phyloP scores from a whole-genome alignment of 2,888 invertebrate genomes.

The Megamerina dolium region DNA sequence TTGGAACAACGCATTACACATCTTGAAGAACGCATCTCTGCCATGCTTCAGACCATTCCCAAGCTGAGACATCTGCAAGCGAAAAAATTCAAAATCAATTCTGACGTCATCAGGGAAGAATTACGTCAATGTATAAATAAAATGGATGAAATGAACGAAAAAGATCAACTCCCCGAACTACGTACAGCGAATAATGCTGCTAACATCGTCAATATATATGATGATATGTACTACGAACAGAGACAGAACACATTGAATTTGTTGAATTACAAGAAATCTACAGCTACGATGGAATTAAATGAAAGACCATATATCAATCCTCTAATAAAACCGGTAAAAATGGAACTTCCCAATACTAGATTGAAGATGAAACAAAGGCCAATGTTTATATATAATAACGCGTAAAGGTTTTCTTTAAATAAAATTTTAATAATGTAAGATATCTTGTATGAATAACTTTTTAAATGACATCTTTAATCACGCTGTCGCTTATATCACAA shows the following conservation, averaged over 20 bases:
- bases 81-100: constrained; percentile 20
- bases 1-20: constrained; percentile 19
- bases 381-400: constrained; percentile 16
- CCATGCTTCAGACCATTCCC: constrained; percentile 17
- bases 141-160: constrained; percentile 7
- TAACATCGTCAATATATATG: constrained; percentile 19
- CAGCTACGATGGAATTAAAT: constrained; percentile 23
- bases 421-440: neutral
- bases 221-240: constrained; percentile 23
- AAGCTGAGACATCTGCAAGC: constrained; percentile 16
- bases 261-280: constrained; percentile 27
- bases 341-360: neutral
- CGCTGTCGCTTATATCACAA: constrained; percentile 24
- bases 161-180: too few relatives aligned
- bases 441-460: constrained; percentile 2
- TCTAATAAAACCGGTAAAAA: constrained; percentile 14
- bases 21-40: constrained; percentile 19
- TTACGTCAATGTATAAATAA: constrained; percentile 12
- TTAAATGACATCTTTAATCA: constrained; percentile 23
- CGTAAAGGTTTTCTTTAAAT: constrained; percentile 1
- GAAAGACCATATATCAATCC: constrained; percentile 19
- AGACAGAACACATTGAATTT: constrained; percentile 24
- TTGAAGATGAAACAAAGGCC: constrained; percentile 14
- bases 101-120: constrained; percentile 14
- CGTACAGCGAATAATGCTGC: neutral